Base-by-base conservation (phyloP, 1,140 invertebrate genomes). In the Sinella curviseta region DNA sequence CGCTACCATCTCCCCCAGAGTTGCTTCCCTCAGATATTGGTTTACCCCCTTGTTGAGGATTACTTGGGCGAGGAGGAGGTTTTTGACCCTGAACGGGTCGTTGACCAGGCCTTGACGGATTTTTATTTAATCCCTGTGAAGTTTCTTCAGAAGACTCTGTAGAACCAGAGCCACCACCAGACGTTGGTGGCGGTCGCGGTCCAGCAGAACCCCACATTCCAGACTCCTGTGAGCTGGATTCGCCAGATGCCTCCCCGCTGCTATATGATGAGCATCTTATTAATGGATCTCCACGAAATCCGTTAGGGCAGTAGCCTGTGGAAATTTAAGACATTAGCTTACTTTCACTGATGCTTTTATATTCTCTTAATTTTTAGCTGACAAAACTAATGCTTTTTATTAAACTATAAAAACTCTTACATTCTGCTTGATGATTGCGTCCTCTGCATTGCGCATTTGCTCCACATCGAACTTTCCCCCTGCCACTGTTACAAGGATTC, bases 141-240 rank as follows among this genome's bases (percentile, higher is more conserved):
- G 8, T 14, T 33, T 70, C 65, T 2, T 30, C 8, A 1, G 65
- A 70, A 14, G 65, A 70, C 24, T 60, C 55, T 60, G 3, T 3
- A 78, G 54, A 73, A 78, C 3, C 33, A 78, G 65, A 80, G 54
- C 77, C 77, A 60, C 14, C 28, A 26, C 26, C 1, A 28, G 74
- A 28, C 33, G 74, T 1, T 8, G 55, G 78, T 26, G 31, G 55
- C 76, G 34, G 76, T 83, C 73, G 48, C 84, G 85, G 36, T 84
- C 83, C 1, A 83, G 84, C 3, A 82, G 74, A 80, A 1, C 85
- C 81, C 54, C 84, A 83, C 17, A 85, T 86, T 33, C 55, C 39
- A 74, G 31, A 14, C 31, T 54, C 31, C 2, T 76, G 55, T 20
- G 48, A 70, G 4, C 24, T 3, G 12, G 65, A 70, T 33, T 70